Percentiles rank a stretch among this genome's conserved stretches.
Evolutionary conservation across 2,888 invertebrate species (phyloP).

Genomic region (Melitaea athalia): DNA sequence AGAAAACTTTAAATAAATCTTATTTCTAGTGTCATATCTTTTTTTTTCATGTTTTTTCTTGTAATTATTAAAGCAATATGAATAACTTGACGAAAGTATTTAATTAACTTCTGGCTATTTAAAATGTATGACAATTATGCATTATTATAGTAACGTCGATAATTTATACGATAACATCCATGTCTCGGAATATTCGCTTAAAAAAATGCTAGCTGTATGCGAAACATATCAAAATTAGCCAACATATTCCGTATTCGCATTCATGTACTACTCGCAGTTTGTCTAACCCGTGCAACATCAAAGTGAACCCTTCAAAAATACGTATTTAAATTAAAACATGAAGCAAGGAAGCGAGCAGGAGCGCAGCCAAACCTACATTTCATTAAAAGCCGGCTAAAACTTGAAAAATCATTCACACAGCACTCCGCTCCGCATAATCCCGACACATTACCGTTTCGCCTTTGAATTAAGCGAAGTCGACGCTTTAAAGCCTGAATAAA

Average conservation of each 20-base stretch:
- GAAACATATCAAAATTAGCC: conserved; percentile 28
- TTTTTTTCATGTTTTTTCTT: too few species aligned
- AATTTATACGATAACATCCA: neutral
- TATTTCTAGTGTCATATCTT: too few species aligned
- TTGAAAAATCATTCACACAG: conserved; percentile 45
- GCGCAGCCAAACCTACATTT: conserved; percentile 42
- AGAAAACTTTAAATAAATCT: too few species aligned
- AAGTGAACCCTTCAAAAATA: conserved; percentile 41
- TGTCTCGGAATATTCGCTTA: neutral
- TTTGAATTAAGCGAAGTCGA: conserved; percentile 50
- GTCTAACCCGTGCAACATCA: conserved; percentile 40
- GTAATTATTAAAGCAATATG: too few species aligned
- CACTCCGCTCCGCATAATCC: conserved; percentile 50
- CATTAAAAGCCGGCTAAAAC: conserved; percentile 42
- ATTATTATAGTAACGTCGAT: neutral
- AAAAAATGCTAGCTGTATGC: conserved; percentile 3
- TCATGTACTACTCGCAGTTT: conserved; percentile 34
- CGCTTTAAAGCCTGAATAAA: conserved; percentile 64
- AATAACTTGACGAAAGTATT: too few species aligned
- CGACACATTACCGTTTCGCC: conserved; percentile 50
- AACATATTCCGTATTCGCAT: conserved; percentile 29
- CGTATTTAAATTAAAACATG: conserved; percentile 40
- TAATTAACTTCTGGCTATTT: too few species aligned
- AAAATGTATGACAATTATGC: too few species aligned
- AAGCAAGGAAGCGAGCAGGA: conserved; percentile 34